Conservation (phyloP, 2,797 vertebrate species). For the Mastacembelus armatus region DNA sequence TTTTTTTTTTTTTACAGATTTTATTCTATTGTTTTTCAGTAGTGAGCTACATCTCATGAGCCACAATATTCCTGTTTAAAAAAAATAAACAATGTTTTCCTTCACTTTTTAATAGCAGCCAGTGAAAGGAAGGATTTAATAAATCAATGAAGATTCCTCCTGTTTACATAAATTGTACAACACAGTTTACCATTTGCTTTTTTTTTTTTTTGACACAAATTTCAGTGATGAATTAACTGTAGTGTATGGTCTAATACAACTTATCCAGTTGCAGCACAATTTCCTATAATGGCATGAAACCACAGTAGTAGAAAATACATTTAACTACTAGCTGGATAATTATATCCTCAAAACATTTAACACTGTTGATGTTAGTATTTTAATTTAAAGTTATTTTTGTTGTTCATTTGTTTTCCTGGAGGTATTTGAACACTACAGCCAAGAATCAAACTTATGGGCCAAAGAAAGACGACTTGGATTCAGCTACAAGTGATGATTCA, state of each 20-base stretch:
- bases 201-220: slow-evolving; percentile 1
- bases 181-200: neutral
- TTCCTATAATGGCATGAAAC: slow-evolving; percentile 20
- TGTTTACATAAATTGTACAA: neutral
- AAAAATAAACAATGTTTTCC: too few relatives aligned
- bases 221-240: slow-evolving; percentile 2
- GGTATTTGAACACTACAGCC: neutral
- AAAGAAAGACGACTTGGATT: neutral
- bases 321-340: slow-evolving; percentile 24
- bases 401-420: neutral
- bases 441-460: neutral
- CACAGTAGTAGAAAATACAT: slow-evolving; percentile 25
- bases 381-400: neutral
- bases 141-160: neutral
- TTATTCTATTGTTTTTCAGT: too few relatives aligned
- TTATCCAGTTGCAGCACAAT: slow-evolving; percentile 15
- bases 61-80: too few relatives aligned
- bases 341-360: slow-evolving; percentile 19
- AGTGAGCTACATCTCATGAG: too few relatives aligned
- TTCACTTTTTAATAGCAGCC: neutral
- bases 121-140: too few relatives aligned
- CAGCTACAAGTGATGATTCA: too few relatives aligned
- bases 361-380: slow-evolving; percentile 18
- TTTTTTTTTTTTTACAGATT: too few relatives aligned
- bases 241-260: slow-evolving; percentile 4